phyloP scores from a whole-genome alignment of 2,888 invertebrate species.

The Chironomus riparius region DNA sequence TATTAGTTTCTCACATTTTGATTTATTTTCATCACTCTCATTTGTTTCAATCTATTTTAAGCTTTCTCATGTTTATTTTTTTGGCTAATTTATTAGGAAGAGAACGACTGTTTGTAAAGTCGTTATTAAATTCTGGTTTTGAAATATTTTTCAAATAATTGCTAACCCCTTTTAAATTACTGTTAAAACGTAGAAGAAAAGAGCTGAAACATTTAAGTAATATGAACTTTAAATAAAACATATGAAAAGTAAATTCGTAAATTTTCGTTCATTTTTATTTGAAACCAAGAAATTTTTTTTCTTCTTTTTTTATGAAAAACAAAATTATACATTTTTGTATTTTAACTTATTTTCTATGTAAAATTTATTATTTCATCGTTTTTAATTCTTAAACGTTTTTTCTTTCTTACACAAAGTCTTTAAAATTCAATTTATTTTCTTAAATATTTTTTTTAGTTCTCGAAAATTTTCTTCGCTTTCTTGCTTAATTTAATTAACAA shows the following conservation, averaged over 20 bases:
- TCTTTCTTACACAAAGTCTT: background rate
- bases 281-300: background rate
- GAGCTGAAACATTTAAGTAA: background rate
- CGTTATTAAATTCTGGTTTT: no score
- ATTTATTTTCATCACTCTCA: constrained; percentile 12
- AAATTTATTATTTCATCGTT: background rate
- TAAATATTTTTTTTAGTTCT: background rate
- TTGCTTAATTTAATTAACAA: background rate
- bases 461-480: background rate
- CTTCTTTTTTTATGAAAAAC: background rate
- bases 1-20: constrained; percentile 13
- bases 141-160: no score
- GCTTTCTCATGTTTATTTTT: background rate
- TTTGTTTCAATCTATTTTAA: background rate
- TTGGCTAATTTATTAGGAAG: no score
- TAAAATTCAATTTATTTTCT: background rate
- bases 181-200: no score
- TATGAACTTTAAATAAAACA: background rate
- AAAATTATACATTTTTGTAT: background rate
- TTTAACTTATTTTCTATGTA: background rate
- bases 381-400: background rate
- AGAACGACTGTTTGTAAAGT: no score
- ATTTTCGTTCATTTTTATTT: background rate
- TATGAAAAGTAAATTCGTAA: background rate
- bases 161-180: no score